Percentiles rank a stretch among this genome's conserved stretches.
Conservation (phyloP, 2,113 vertebrate species). For the Irena cyanogastra region DNA sequence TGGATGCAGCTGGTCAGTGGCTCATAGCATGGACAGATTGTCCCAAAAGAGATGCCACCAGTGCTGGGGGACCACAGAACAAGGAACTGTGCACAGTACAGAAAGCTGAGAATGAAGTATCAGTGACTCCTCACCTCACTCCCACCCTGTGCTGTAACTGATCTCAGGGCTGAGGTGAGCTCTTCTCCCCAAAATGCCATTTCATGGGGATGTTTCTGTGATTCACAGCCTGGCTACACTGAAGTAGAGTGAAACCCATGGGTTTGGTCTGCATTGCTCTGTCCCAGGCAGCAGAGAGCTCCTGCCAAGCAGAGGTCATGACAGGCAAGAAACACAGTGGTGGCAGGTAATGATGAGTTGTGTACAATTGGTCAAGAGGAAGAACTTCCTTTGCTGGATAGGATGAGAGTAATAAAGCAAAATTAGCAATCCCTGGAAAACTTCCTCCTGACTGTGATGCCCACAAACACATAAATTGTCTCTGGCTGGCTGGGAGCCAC, state of each 20-base stretch:
- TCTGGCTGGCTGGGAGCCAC: background rate
- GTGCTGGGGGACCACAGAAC: background rate
- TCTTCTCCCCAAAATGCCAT: background rate
- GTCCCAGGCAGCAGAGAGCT: background rate
- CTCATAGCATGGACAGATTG: background rate
- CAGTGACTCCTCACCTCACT: background rate
- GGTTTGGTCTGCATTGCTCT: background rate
- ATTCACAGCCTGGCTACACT: background rate
- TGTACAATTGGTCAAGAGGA: background rate
- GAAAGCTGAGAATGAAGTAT: background rate
- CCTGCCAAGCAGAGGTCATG: background rate
- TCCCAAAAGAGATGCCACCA: background rate
- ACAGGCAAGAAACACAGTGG: background rate
- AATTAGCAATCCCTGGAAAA: slow-evolving; percentile 5
- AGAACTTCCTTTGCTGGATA: background rate
- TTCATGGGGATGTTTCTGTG: background rate
- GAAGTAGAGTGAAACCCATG: background rate
- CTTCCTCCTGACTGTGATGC: background rate
- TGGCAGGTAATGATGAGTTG: background rate
- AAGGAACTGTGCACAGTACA: background rate
- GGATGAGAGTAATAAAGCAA: background rate
- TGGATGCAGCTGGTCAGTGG: background rate
- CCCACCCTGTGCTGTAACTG: background rate
- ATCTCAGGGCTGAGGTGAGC: background rate
- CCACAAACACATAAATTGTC: background rate